Evolutionary conservation across 53 echinoderm and acorn worm genomes (phyloP).

Genomic region (Antedon mediterranea): DNA sequence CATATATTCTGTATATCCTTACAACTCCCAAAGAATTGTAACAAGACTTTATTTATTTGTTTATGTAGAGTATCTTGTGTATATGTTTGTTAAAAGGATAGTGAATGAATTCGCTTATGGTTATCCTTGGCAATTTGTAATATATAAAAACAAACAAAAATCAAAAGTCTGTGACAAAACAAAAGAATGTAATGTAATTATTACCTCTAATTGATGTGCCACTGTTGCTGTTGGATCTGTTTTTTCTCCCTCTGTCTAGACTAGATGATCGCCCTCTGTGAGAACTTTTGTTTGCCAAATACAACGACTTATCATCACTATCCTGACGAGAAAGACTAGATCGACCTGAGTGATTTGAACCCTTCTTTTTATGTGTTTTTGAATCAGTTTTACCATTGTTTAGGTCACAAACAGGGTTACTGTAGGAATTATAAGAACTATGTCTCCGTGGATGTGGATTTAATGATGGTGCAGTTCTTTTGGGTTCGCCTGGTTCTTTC

Average conservation of each 20-base stretch:
- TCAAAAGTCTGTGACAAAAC: too few relatives aligned
- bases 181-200: neutral
- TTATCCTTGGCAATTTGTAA: too few relatives aligned
- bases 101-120: too few relatives aligned
- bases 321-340: neutral
- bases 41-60: too few relatives aligned
- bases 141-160: too few relatives aligned
- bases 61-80: too few relatives aligned
- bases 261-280: neutral
- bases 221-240: neutral
- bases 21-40: too few relatives aligned
- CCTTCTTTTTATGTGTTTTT: neutral
- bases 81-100: too few relatives aligned
- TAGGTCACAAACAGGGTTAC: neutral
- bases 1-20: too few relatives aligned
- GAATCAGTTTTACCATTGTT: neutral
- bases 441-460: neutral
- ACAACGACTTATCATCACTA: neutral
- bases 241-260: neutral
- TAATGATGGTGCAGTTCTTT: neutral
- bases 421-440: constrained; percentile 6
- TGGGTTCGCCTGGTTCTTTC: neutral
- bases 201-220: neutral
- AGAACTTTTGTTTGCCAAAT: neutral
- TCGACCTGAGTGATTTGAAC: neutral